Evolutionary conservation across 2,113 vertebrate species (phyloP).

Genomic region (Eubucco bourcierii): DNA sequence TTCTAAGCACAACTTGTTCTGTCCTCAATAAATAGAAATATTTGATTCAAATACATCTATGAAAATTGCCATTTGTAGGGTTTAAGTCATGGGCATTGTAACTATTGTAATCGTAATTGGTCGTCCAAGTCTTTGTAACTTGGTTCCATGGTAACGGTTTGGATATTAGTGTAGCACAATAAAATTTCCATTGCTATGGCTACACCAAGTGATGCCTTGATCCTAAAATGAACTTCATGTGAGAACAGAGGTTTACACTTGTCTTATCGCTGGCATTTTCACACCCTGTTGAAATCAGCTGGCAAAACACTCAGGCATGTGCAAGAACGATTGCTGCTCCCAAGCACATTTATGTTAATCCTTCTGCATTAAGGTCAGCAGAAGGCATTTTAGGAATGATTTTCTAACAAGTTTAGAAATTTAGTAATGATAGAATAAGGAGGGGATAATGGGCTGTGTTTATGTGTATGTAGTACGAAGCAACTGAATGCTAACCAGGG

Average conservation of each 20-base stretch:
- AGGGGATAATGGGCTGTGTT: neutral
- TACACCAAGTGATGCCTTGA: neutral
- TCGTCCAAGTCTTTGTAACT: neutral
- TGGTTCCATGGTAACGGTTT: neutral
- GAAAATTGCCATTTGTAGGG: neutral
- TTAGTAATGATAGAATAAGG: neutral
- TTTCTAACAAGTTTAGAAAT: neutral
- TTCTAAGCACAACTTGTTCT: neutral
- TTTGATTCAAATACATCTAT: neutral
- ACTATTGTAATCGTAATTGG: neutral
- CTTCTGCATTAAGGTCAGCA: neutral
- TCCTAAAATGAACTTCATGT: neutral
- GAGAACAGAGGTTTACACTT: neutral
- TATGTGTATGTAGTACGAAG: neutral
- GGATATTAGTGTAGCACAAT: neutral
- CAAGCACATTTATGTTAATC: neutral
- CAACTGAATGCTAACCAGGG: neutral
- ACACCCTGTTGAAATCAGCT: neutral
- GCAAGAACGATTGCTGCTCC: neutral
- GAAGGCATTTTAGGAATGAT: neutral
- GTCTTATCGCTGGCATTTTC: neutral
- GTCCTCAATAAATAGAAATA: neutral
- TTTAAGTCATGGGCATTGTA: slow-evolving; percentile 16
- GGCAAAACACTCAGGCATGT: neutral
- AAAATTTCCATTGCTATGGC: slow-evolving; percentile 2